Percentiles rank a stretch among this genome's conserved stretches.
These are phyloP conservation scores for Oryzaephilus surinamensis DNA, from an alignment of 1,140 invertebrate species.

Conservation along the genomic window DNA sequence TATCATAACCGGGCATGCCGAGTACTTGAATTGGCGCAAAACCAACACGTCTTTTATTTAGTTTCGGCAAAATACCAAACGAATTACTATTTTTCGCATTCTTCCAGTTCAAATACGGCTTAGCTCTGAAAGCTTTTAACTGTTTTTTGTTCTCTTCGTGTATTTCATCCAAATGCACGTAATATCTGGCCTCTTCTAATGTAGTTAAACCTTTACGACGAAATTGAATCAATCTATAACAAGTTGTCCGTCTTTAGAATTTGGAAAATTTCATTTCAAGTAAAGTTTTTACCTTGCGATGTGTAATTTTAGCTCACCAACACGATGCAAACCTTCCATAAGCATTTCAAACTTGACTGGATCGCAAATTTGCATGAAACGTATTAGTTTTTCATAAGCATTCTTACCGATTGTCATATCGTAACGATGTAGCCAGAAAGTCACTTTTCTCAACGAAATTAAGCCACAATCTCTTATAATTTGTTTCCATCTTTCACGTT, in stretches of 20 bases:
- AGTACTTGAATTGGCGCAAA: conserved; percentile 63
- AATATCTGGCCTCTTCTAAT: conserved; percentile 54
- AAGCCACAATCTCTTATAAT: conserved; percentile 72
- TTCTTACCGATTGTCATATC: conserved; percentile 50
- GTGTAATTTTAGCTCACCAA: conserved; percentile 54
- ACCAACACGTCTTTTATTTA: conserved; percentile 15
- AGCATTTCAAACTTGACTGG: conserved; percentile 67
- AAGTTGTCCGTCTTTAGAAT: conserved; percentile 1
- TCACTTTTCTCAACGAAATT: conserved; percentile 55
- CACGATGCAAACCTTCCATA: conserved; percentile 61
- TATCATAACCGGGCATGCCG: conserved; percentile 68
- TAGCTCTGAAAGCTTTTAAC: conserved; percentile 32
- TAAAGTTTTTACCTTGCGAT: conserved; percentile 38
- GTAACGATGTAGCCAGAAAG: conserved; percentile 52
- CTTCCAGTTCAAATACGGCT: conserved; percentile 25
- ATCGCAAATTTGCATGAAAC: conserved; percentile 62
- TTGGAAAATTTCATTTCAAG: conserved; percentile 4
- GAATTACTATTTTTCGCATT: conserved; percentile 22
- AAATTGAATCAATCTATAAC: conserved; percentile 48
- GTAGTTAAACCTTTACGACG: conserved; percentile 60
- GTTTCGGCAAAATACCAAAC: neutral
- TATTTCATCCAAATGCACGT: conserved; percentile 50
- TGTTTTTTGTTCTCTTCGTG: conserved; percentile 47
- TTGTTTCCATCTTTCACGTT: conserved; percentile 56
- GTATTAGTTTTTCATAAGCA: conserved; percentile 51